Evolutionary conservation across 2,888 invertebrate species (phyloP).

Genomic region (Acleris sparsana): DNA sequence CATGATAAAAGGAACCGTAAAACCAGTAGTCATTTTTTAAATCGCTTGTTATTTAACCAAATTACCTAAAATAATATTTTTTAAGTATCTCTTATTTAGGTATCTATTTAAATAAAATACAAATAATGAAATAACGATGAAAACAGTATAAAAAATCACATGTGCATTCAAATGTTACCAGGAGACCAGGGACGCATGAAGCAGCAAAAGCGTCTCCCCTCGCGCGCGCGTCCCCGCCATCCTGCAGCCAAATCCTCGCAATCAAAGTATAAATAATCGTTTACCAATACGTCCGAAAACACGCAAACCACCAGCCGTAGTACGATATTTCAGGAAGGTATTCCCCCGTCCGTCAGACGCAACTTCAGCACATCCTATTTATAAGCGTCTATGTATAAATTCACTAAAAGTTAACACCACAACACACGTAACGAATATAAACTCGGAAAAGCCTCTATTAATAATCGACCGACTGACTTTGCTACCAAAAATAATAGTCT

Average conservation of each 20-base stretch:
- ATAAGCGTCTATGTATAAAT: conserved; percentile 84
- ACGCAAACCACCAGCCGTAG: conserved; percentile 80
- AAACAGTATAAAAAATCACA: neutral
- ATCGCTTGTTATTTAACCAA: too few species aligned
- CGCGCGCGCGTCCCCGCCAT: conserved; percentile 43
- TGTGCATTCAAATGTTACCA: neutral
- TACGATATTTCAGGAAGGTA: conserved; percentile 84
- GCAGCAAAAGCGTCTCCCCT: conserved; percentile 43
- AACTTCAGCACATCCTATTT: conserved; percentile 84
- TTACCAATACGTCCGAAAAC: conserved; percentile 82
- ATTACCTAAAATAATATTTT: too few species aligned
- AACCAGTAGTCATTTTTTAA: too few species aligned
- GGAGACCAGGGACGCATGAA: conserved; percentile 40
- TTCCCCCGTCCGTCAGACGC: conserved; percentile 84
- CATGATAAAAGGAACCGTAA: too few species aligned
- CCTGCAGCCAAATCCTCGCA: conserved; percentile 56
- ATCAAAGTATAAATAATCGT: conserved; percentile 83
- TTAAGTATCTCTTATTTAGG: too few species aligned
- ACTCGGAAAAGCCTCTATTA: conserved; percentile 85
- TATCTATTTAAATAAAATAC: too few species aligned
- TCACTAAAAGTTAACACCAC: conserved; percentile 84
- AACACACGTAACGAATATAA: conserved; percentile 84
- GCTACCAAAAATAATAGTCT: conserved; percentile 85
- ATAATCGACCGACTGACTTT: conserved; percentile 85
- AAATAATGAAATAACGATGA: too few species aligned